Evolutionary conservation across 92 coral and sea anemone genomes (phyloP), one percentile per base, ranked within the genome.

Genomic region (Parazoanthus atlanticus): DNA sequence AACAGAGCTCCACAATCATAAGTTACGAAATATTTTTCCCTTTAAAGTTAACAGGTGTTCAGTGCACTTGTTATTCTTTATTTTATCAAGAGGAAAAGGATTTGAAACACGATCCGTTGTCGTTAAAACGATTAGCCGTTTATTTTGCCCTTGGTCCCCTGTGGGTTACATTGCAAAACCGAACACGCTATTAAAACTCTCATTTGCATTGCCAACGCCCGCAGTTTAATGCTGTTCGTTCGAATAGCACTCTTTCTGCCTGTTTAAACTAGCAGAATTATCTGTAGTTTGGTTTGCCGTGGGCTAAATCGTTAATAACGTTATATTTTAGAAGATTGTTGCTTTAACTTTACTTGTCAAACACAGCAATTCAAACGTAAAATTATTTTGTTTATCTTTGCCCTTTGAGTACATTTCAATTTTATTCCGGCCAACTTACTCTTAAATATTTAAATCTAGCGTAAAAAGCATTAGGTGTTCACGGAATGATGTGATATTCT

Each of bases 201-300:
- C 31, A 41, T 70, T 70, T 69, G 87, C 78, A 84, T 46, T 71
- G 87, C 21, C 87, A 84, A 84, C 87, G 87, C 87, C 87, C 87
- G 87, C 38, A 7, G 61, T 64, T 82, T 65, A 19, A 36, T 19
- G 30, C 36, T 43, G 56, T n/a, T 30, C 8, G 46, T 46, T 43
- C 31, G 34, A 13, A 4, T n/a, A n/a, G 25, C 29, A 5, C 16
- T 47, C n/a, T 84, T 29, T 46, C 38, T 28, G 43, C 23, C 67
- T 29, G 23, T 67, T 84, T 70, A 38, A 26, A 41, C 78, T 29
- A 11, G 32, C 40, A 47, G 26, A 40, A 36, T 83, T 46, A 30
- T 49, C 26, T 19, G 46, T 15, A 84, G 43, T 15, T 84, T 70
- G 70, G 28, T 19, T 70, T 84, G 67, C 87, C 78, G 16, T 8